Conservation (phyloP, 2,888 invertebrate genomes). For the Trichogramma evanescens region DNA sequence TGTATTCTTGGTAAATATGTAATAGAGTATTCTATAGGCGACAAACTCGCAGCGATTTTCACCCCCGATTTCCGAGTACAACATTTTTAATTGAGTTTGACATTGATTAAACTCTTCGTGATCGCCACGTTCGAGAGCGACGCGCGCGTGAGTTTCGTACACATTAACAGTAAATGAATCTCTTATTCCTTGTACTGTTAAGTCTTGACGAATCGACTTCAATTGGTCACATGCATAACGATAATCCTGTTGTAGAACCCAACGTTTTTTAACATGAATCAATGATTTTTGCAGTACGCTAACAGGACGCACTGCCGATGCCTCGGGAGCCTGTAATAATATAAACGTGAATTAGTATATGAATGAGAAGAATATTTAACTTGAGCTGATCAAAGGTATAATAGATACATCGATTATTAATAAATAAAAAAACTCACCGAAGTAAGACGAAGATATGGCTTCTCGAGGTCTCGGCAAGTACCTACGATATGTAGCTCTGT, state of each 20-base stretch:
- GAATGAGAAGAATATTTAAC: neutral
- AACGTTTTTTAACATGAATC: conserved; percentile 82
- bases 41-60: conserved; percentile 85
- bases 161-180: conserved; percentile 94
- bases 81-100: conserved; percentile 93
- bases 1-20: conserved; percentile 95
- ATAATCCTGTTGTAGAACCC: conserved; percentile 88
- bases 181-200: conserved; percentile 95
- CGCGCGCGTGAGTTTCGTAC: conserved; percentile 97
- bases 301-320: conserved; percentile 85
- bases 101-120: conserved; percentile 99
- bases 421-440: conserved; percentile 45
- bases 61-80: conserved; percentile 76
- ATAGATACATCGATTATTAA: neutral
- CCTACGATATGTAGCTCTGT: conserved; percentile 87
- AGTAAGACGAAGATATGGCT: conserved; percentile 91
- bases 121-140: conserved; percentile 95
- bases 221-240: conserved; percentile 96
- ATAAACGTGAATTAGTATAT: neutral
- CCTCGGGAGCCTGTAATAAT: conserved; percentile 74
- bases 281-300: conserved; percentile 78
- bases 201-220: conserved; percentile 96
- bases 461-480: conserved; percentile 89
- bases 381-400: neutral
- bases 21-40: conserved; percentile 94